A percentile compares a stretch with the other conserved stretches of the same genome.
Evolutionary conservation across 1,140 invertebrate genomes (phyloP).

Genomic region (Radopholus similis): DNA sequence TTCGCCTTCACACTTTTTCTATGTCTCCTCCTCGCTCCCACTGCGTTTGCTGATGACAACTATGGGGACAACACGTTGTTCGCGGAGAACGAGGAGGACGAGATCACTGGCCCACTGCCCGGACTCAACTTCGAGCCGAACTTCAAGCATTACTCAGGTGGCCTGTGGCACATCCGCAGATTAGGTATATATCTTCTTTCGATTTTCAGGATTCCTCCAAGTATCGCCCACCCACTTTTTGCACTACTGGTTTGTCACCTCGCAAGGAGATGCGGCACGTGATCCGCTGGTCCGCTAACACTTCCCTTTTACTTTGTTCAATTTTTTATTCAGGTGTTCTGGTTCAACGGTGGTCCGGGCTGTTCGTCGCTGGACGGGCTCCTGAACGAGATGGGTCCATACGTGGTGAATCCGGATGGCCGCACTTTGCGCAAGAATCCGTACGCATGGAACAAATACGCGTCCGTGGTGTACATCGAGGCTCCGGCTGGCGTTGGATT

Average conservation of each 20-base stretch:
- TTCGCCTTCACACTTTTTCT: too few relatives aligned
- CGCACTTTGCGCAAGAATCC: slow-evolving; percentile 26
- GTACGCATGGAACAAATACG: slow-evolving; percentile 63
- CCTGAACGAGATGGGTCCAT: slow-evolving; percentile 66
- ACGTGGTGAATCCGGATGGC: slow-evolving; percentile 60
- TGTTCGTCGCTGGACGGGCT: slow-evolving; percentile 64
- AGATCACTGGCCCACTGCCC: slow-evolving; percentile 48
- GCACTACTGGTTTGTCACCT: slow-evolving; percentile 64
- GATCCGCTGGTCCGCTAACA: slow-evolving; percentile 64
- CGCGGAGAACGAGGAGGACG: slow-evolving; percentile 28
- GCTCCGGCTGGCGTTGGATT: slow-evolving; percentile 66
- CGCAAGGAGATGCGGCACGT: slow-evolving; percentile 61
- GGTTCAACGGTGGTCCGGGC: slow-evolving; percentile 63
- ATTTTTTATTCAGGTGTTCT: not conserved
- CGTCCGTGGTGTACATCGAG: slow-evolving; percentile 65
- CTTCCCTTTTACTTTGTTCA: not conserved
- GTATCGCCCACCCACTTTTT: slow-evolving; percentile 54
- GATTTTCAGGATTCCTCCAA: slow-evolving; percentile 50
- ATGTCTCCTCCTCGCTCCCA: too few relatives aligned
- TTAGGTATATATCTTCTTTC: not conserved
- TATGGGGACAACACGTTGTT: too few relatives aligned
- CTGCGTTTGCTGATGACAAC: too few relatives aligned
- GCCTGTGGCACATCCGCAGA: not conserved
- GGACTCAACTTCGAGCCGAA: slow-evolving; percentile 54
- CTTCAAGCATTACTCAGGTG: slow-evolving; percentile 59